A percentile compares a stretch with the other conserved stretches of the same genome.
Evolutionary conservation across 2,797 vertebrate species (phyloP).

Genomic region (Scolopax rusticola): DNA sequence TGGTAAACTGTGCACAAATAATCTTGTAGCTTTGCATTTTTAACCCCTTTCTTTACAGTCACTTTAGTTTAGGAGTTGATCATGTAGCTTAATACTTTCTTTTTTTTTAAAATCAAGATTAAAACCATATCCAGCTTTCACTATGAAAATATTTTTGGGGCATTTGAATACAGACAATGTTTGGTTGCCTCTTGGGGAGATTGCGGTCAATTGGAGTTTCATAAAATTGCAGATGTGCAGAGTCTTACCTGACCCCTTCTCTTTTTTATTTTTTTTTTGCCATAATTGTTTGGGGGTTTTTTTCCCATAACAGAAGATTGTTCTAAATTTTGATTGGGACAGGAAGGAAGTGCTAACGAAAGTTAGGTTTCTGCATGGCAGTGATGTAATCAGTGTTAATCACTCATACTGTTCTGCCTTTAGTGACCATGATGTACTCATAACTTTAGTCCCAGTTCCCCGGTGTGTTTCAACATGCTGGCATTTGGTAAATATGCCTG

Average conservation of each 20-base stretch:
- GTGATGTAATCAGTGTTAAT: not conserved
- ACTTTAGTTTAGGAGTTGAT: not conserved
- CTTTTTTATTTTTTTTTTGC: not conserved
- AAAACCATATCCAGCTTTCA: not conserved
- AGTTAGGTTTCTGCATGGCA: slow-evolving; percentile 27
- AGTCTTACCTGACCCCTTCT: not conserved
- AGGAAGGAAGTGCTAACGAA: slow-evolving; percentile 57
- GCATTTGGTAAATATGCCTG: not conserved
- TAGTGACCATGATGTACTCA: not conserved
- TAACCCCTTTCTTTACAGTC: not conserved
- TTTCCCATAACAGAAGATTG: not conserved
- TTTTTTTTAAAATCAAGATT: not conserved
- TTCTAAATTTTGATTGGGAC: slow-evolving; percentile 10
- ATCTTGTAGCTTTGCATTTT: not conserved
- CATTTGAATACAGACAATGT: not conserved
- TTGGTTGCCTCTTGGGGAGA: not conserved
- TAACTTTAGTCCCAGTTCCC: not conserved
- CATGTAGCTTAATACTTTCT: not conserved
- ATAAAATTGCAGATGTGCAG: not conserved
- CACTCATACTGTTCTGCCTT: not conserved
- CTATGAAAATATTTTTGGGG: not conserved
- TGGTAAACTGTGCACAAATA: not conserved
- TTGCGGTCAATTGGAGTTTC: not conserved
- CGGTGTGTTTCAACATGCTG: not conserved
- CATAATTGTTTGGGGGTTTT: not conserved